A percentile compares a stretch with the other conserved stretches of the same genome.
phyloP scores from a whole-genome alignment of 1,140 invertebrate genomes.

The Eriocheir sinensis region DNA sequence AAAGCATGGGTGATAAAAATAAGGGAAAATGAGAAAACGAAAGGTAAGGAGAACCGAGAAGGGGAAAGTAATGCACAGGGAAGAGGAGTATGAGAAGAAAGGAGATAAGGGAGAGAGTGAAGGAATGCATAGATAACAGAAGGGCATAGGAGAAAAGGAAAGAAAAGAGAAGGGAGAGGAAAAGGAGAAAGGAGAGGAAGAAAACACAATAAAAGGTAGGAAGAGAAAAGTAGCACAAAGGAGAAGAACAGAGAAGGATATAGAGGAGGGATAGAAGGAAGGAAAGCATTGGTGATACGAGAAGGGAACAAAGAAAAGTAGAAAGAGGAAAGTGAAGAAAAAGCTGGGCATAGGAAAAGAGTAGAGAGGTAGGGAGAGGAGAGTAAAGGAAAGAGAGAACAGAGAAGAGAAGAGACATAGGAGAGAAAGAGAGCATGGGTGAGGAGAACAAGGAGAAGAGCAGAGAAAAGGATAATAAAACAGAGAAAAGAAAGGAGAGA shows the following conservation, averaged over 20 bases:
- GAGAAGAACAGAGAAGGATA: neutral
- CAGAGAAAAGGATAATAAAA: too few relatives aligned
- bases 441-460: too few relatives aligned
- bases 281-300: neutral
- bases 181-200: neutral
- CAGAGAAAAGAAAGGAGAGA: too few relatives aligned
- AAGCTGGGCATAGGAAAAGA: too few relatives aligned
- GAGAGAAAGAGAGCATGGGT: too few relatives aligned
- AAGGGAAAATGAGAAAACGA: too few relatives aligned
- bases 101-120: neutral
- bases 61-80: neutral
- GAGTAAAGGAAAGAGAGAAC: too few relatives aligned
- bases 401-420: too few relatives aligned
- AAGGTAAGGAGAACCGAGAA: neutral
- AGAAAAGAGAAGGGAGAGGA: neutral
- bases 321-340: too few relatives aligned
- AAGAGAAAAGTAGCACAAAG: neutral
- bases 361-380: too few relatives aligned
- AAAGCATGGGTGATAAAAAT: too few relatives aligned
- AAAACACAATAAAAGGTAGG: neutral
- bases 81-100: neutral
- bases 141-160: neutral
- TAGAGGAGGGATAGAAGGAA: neutral
- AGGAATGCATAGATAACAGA: neutral
- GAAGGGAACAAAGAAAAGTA: neutral